phyloP scores from a whole-genome alignment of 2,797 vertebrate genomes.

The Muscicapa comitata region DNA sequence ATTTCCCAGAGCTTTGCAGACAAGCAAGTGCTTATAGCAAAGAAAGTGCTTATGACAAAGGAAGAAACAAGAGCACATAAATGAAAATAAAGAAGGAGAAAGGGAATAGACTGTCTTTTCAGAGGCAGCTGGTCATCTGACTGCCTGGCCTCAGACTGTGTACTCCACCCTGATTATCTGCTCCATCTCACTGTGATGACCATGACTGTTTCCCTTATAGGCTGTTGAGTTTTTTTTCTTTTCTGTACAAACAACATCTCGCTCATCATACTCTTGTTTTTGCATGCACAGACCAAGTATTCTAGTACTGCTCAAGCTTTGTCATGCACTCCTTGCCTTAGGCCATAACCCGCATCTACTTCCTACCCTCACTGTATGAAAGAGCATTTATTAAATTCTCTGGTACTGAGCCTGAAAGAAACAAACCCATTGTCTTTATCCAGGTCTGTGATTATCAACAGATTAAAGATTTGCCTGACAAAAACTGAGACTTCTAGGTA shows the following conservation, averaged over 20 bases:
- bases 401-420: not conserved
- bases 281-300: not conserved
- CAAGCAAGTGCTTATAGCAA: not conserved
- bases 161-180: not conserved
- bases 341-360: not conserved
- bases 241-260: not conserved
- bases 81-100: not conserved
- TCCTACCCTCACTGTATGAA: not conserved
- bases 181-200: not conserved
- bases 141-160: not conserved
- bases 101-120: not conserved
- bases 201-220: not conserved
- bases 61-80: not conserved
- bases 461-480: not conserved
- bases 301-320: not conserved
- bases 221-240: not conserved
- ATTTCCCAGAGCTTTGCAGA: not conserved
- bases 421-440: not conserved
- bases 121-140: not conserved
- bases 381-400: not conserved
- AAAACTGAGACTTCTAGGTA: not conserved
- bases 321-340: not conserved
- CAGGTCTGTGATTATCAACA: not conserved
- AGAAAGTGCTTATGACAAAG: not conserved
- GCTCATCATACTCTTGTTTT: not conserved